Evolutionary conservation across 2,113 vertebrate genomes (phyloP), one percentile per base, ranked within the genome.

Genomic region (Hippocampus zosterae): DNA sequence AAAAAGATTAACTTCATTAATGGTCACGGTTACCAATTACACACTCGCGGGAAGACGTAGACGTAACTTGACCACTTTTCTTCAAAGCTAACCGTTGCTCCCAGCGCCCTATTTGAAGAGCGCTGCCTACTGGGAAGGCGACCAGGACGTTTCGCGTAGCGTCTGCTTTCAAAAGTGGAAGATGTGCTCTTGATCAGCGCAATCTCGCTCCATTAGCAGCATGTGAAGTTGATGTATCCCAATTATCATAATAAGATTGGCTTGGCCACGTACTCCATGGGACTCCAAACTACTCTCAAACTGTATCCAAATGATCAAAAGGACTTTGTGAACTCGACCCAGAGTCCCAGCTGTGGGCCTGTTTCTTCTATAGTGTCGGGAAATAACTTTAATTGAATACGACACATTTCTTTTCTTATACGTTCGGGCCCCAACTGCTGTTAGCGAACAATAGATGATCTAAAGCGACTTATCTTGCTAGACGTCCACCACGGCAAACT

Each of bases 1-100:
- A 88, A 80, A 67, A 68, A 92, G 90, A 92, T 92, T 87, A 92
- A 91, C 91, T 90, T 33, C 90, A 93, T 92, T 92, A 92, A 90
- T 80, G 85, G 80, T 80, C 77, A 79, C 68, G 72, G 87, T 89
- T 77, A 91, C 89, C 85, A 85, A 90, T 91, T 89, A 90, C 79
- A 80, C 75, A 82, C 86, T 86, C 79, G 68, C 63, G 70, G 78
- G 88, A 87, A 83, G 82, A 88, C 13, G 81, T 81, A 79, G 83
- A 84, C 82, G 71, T 79, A 85, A 87, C 77, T 84, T 84, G 66
- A 42, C 64, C 46, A 2, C 75, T 72, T 72, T 68, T 78, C 65
- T 50, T 66, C 65, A 9, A 48, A 12, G 63, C 59, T 37, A 41
- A 78, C 67, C 71, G 64, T 57, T 5, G 64, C 75, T 64, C 71